Evolutionary conservation across 2,113 vertebrate species (phyloP), one percentile per base, ranked within the genome.

Genomic region (Cebidichthys violaceus): DNA sequence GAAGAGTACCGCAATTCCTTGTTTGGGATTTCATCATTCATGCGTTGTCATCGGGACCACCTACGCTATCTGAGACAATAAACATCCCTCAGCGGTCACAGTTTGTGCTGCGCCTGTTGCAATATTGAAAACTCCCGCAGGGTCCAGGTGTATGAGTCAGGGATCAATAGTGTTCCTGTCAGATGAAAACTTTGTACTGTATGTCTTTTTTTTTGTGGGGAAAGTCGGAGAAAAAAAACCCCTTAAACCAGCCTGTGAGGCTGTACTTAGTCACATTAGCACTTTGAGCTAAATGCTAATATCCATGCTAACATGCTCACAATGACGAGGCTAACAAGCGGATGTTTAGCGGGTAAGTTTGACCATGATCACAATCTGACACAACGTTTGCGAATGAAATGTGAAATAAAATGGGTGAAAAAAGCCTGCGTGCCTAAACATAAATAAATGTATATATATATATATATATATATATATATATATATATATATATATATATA

Each of bases 41-140:
- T 81, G 70, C 61, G 76, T 86, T 87, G 88, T 86, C 81, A 75
- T 43, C 80, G 69, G 78, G 76, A 80, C 57, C 62, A 76, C 81
- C 85, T 64, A 66, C 27, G 75, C 64, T 50, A 6, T 54, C 45
- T 60, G 77, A 74, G 52, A 79, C 74, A 83, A 83, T 54, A 85
- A 79, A 84, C 77, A 69, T 4, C 20, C 31, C n/a, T 43, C 8
- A 1, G 24, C 62, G 27, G 77, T 62, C 77, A 39, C 74, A 82
- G 74, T 52, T 43, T 83, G 81, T 0, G 2, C 52, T 15, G 20
- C 8, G 13, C 70, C 50, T 90, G 87, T 69, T 14, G 81, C 57
- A 79, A 87, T 50, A 60, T 37, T 24, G 59, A 80, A 86, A 18
- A 47, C 22, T 86, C 79, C 83, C 9, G 24, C 52, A 54, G 52